Evolutionary conservation across 2,888 invertebrate genomes (phyloP).

Genomic region (Philonicus albiceps): DNA sequence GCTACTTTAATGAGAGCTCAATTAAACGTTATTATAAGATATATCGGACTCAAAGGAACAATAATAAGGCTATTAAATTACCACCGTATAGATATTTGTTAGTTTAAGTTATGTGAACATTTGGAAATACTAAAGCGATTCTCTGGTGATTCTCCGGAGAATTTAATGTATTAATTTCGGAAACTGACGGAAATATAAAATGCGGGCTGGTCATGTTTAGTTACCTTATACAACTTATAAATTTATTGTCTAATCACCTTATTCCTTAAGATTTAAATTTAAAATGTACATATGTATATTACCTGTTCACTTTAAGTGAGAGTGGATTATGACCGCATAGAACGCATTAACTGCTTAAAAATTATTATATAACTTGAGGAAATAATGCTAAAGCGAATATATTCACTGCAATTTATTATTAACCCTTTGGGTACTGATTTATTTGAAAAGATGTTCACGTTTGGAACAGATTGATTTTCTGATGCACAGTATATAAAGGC

Average conservation of each 20-base stretch:
- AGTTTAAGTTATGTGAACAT: neutral
- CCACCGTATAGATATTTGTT: neutral
- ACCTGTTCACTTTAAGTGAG: too few relatives aligned
- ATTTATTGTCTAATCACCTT: neutral
- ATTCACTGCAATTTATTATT: too few relatives aligned
- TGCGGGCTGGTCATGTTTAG: neutral
- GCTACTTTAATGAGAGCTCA: neutral
- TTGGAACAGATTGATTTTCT: too few relatives aligned
- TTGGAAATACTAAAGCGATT: neutral
- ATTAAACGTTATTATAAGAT: neutral
- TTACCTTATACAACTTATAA: neutral
- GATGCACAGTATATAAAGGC: too few relatives aligned
- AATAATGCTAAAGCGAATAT: too few relatives aligned
- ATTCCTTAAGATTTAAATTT: too few relatives aligned
- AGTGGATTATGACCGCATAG: too few relatives aligned
- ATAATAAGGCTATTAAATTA: neutral
- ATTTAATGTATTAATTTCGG: neutral
- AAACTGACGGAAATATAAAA: neutral
- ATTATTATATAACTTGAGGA: too few relatives aligned
- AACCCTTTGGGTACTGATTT: too few relatives aligned
- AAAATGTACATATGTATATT: too few relatives aligned
- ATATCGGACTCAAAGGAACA: neutral
- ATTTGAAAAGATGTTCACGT: too few relatives aligned
- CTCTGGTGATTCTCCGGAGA: neutral
- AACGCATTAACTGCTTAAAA: too few relatives aligned